Evolutionary conservation across 1,140 invertebrate species (phyloP).

Genomic region (Dufourea novaeangliae): DNA sequence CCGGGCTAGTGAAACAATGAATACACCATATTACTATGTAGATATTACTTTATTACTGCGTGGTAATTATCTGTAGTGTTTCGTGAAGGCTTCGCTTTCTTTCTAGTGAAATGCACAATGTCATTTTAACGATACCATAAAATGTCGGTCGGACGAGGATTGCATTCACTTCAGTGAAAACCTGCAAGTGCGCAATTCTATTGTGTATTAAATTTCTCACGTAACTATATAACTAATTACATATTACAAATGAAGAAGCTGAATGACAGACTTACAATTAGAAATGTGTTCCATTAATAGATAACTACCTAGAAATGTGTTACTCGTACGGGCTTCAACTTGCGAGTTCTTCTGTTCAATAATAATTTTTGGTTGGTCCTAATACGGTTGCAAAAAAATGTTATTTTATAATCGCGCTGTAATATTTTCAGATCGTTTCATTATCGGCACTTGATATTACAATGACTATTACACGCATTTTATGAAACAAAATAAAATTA

Average conservation of each 20-base stretch:
- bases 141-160: not conserved
- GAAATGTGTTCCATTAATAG: too few species aligned
- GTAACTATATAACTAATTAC: not conserved
- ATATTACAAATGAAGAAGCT: not conserved
- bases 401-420: too few species aligned
- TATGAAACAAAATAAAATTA: too few species aligned
- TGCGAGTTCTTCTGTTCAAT: too few species aligned
- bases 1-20: conserved; percentile 6
- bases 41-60: conserved; percentile 13
- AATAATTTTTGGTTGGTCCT: too few species aligned
- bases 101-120: not conserved
- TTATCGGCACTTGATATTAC: too few species aligned
- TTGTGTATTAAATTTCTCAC: not conserved
- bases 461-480: too few species aligned
- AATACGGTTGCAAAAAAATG: too few species aligned
- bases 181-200: conserved; percentile 10
- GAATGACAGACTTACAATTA: too few species aligned
- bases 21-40: not conserved
- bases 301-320: too few species aligned
- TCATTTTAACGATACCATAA: conserved; percentile 31
- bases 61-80: conserved; percentile 24
- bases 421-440: too few species aligned
- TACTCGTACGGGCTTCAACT: too few species aligned
- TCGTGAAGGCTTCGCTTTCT: conserved; percentile 18
- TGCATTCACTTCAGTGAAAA: conserved; percentile 1